These are phyloP conservation scores for Aselliscus stoliczkanus DNA, from an alignment of 2,797 vertebrate species.

Conservation along the genomic window DNA sequence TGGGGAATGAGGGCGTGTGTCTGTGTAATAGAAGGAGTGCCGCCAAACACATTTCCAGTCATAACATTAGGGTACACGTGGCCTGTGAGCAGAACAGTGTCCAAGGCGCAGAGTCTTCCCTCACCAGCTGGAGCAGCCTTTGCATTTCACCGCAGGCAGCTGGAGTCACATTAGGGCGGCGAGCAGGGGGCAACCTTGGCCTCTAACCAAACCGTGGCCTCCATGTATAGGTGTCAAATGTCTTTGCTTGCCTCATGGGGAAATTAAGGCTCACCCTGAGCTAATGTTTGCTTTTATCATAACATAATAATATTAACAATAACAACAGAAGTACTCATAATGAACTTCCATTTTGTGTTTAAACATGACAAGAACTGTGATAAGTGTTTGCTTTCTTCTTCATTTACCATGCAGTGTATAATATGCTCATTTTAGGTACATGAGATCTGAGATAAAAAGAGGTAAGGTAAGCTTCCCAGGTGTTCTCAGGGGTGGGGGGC, in stretches of 20 bases:
- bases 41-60: background rate
- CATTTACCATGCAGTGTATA: background rate
- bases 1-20: background rate
- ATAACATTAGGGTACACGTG: background rate
- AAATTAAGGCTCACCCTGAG: background rate
- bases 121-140: fast-evolving
- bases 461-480: background rate
- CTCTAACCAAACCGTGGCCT: fast-evolving
- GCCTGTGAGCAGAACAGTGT: background rate
- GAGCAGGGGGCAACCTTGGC: background rate
- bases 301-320: background rate
- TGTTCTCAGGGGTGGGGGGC: fast-evolving
- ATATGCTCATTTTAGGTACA: fast-evolving
- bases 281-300: background rate
- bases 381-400: background rate
- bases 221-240: background rate
- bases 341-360: background rate
- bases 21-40: background rate
- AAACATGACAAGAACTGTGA: background rate
- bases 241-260: background rate
- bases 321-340: background rate
- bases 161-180: background rate
- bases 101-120: fast-evolving
- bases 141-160: fast-evolving
- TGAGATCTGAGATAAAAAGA: background rate